Base-by-base conservation (phyloP, 23 tunicate species). In the Trididemnum nubilum region DNA sequence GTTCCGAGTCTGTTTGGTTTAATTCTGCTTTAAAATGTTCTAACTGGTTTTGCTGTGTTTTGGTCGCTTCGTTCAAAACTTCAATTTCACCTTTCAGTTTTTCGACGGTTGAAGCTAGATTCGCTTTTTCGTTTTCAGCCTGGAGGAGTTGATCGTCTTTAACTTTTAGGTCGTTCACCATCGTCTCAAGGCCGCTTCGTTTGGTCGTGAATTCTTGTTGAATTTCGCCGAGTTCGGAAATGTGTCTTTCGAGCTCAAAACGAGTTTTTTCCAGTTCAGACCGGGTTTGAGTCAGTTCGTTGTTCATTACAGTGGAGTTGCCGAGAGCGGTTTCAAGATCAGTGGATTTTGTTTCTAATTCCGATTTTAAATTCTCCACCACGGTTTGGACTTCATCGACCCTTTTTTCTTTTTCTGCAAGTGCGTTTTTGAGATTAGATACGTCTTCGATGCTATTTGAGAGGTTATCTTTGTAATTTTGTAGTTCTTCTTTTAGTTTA, bases 211-310 rank as follows among this genome's bases (percentile, higher is more conserved):
- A 83, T 61, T 83, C 87, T 29, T 61, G 34, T 36, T 66, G 81
- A 34, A 83, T 83, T 2, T 44, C 71, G 34, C 69, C 50, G 26
- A 83, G 81, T 38, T 83, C 87, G 0, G 73, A 59, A 40, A 83
- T 83, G 34, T 83, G 87, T 31, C 37, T 34, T 32, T 83, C 87
- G 5, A 83, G 52, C 39, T 83, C 87, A 60, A 54, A 66, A 30
- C 75, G 78, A 2, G 87, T 83, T 27, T 39, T 59, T 18, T 83
- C 65, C 2, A 83, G 81, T 73, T 83, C 87, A 0, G 60, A 26
- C 3, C 69, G 59, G 3, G 66, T 77, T 77, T 57, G 81, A 1
- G 2, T 2, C 26, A 77, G 67, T 34, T 52, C 65, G 67, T 21
- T 54, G 7, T 54, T 35, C 30, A 73, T 27, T 3, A 21, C 5